Evolutionary conservation across 2,888 invertebrate genomes (phyloP), one percentile per base, ranked within the genome.

Genomic region (Pandemis cinnamomeana): DNA sequence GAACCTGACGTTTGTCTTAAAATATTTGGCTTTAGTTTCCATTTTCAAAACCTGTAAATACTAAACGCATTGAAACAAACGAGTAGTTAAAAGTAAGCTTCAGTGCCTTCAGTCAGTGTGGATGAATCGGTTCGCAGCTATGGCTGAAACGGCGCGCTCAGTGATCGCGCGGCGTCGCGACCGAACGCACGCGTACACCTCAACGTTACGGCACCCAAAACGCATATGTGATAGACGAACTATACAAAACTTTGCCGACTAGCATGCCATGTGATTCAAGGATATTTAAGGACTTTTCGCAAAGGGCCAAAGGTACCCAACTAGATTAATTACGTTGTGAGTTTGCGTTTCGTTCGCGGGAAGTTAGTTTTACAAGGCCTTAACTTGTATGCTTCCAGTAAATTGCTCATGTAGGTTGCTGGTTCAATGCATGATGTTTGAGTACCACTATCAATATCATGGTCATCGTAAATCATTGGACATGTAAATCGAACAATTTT

Each of bases 151-250:
- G 67, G 7, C 13, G 7, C 41, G 55, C 20, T 60, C 73, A 73
- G 73, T 73, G 20, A 60, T 46, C 73, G 60, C 69, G 55, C 60
- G 73, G 48, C 44, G 2, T 27, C 42, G 51, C 15, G n/a, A 3
- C 15, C 36, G 53, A 42, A 7, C 42, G 64, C 69, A 64, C 69
- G 69, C 20, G n/a, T 6, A n/a, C 42, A 10, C 20, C 51, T 27
- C 53, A 53, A 51, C 11, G 0, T 8, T 7, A 20, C 15, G 27
- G 3, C 5, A 5, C 70, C n/a, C 15, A 62, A 36, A 58, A 82
- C 82, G 79, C 77, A 79, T 80, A 83, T 82, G 86, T 87, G 83
- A 84, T 75, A 80, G 70, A 75, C 78, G 78, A 76, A 80, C 77
- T 76, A 71, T 71, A 61, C 76, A 61, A 78, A 78, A 80, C 76